Conservation (phyloP, 2,888 invertebrate species). For the Dromius quadrimaculatus region DNA sequence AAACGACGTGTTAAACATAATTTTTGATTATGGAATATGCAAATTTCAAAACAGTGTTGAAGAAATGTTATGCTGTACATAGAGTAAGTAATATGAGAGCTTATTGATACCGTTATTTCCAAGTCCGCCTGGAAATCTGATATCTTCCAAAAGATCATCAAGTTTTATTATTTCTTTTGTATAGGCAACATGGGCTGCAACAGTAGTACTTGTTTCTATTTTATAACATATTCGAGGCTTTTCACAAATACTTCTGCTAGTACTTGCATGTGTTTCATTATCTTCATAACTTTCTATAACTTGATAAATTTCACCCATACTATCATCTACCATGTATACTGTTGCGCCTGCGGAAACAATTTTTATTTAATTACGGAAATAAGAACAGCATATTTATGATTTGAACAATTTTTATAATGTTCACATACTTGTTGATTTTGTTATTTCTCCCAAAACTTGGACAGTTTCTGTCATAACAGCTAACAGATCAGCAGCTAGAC, state of each 20-base stretch:
- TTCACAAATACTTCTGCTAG: conserved; percentile 66
- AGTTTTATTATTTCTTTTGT: conserved; percentile 70
- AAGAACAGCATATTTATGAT: neutral
- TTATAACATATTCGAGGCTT: conserved; percentile 73
- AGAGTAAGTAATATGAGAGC: no score
- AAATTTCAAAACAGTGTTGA: neutral
- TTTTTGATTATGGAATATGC: neutral
- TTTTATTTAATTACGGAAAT: neutral
- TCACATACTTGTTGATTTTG: conserved; percentile 69
- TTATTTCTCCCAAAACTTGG: conserved; percentile 70
- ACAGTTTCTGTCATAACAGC: conserved; percentile 71
- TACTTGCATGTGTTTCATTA: no score
- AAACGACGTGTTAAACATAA: neutral
- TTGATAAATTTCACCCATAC: conserved; percentile 70
- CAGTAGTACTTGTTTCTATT: conserved; percentile 69
- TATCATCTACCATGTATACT: conserved; percentile 70
- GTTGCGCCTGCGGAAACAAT: conserved; percentile 62
- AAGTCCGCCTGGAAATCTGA: conserved; percentile 71
- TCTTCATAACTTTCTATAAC: conserved; percentile 67
- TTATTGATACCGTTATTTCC: conserved; percentile 61
- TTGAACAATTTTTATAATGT: conserved; percentile 58
- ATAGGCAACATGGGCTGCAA: conserved; percentile 71
- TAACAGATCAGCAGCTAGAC: conserved; percentile 71
- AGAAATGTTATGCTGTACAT: neutral
- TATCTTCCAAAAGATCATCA: conserved; percentile 70